Evolutionary conservation across 1,140 invertebrate genomes (phyloP), one percentile per base, ranked within the genome.

Genomic region (Eumeta japonica): DNA sequence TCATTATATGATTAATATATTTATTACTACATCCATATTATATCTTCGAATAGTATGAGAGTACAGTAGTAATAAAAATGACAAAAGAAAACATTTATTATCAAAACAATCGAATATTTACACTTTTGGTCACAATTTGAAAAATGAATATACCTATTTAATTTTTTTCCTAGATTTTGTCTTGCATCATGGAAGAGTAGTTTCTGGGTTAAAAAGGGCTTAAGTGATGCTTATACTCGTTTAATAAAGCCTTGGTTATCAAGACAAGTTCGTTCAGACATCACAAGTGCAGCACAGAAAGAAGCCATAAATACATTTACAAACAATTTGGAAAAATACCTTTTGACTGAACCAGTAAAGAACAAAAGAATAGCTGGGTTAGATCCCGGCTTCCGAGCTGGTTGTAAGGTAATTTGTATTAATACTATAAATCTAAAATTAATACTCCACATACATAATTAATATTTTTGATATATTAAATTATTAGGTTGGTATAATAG

Each of bases 311-410:
- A 87, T 48, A 87, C 92, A 1, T 95, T 96, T 72, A 83, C 84
- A 3, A 77, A 75, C 2, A 97, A 96, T 70, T 66, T 96, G 15
- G 90, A 91, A 52, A 83, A 90, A 43, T 75, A 95, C 27, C 62
- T 97, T 2, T 58, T 95, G 2, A 82, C 81, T 15, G 82, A 87
- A 10, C 91, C 92, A 0, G 73, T 93, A 1, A 83, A 88, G 60
- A 88, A 88, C n/a, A 82, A 85, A 62, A 74, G 76, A 1, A 87
- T 95, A 29, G 59, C 92, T 10, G 92, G 89, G 0, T 80, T 96
- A 27, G 93, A 97, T 80, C 93, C 93, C 2, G 88, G 93, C 1
- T 94, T 87, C 58, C 76, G 59, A 37, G 83, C 91, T 56, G 92
- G 92, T 2, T 95, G 92, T 58, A 95, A 96, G 79, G 58, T 89